Evolutionary conservation across 2,797 vertebrate genomes (phyloP).

Genomic region (Heteromormyrus szaboi): DNA sequence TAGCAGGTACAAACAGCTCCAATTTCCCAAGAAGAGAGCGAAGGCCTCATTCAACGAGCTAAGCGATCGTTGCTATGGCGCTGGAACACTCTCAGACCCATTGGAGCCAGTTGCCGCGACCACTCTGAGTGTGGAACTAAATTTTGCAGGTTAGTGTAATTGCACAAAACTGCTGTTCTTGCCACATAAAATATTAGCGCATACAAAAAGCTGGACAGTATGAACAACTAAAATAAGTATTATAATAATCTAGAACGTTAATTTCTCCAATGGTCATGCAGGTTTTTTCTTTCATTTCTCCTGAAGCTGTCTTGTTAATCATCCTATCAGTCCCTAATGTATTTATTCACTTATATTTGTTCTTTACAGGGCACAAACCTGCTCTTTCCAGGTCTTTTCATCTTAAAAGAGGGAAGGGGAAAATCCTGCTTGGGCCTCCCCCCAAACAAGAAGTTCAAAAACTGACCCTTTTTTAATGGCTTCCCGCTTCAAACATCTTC

Average conservation of each 20-base stretch:
- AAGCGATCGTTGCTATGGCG: constrained; percentile 67
- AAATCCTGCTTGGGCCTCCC: neutral
- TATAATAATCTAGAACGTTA: neutral
- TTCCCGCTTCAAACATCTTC: neutral
- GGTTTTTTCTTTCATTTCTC: neutral
- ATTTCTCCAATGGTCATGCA: neutral
- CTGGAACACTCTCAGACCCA: constrained; percentile 67
- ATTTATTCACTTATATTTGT: constrained; percentile 12
- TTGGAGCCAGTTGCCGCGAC: constrained; percentile 61
- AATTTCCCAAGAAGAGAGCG: constrained; percentile 41
- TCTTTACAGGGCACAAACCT: constrained; percentile 52
- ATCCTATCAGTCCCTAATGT: neutral
- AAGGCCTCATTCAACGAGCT: constrained; percentile 53
- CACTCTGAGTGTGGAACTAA: constrained; percentile 61
- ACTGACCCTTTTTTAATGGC: constrained; percentile 12
- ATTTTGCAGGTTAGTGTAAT: constrained; percentile 57
- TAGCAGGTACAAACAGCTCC: constrained; percentile 54
- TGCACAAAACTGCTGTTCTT: neutral
- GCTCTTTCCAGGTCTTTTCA: constrained; percentile 45
- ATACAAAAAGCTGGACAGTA: neutral
- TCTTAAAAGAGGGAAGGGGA: constrained; percentile 20
- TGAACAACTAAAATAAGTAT: neutral
- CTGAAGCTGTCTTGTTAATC: neutral
- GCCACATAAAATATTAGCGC: neutral
- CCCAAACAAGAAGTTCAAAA: neutral